A percentile compares a stretch with the other conserved stretches of the same genome.
Evolutionary conservation across 2,888 invertebrate species (phyloP).

Genomic region (Eupithecia dodoneata): DNA sequence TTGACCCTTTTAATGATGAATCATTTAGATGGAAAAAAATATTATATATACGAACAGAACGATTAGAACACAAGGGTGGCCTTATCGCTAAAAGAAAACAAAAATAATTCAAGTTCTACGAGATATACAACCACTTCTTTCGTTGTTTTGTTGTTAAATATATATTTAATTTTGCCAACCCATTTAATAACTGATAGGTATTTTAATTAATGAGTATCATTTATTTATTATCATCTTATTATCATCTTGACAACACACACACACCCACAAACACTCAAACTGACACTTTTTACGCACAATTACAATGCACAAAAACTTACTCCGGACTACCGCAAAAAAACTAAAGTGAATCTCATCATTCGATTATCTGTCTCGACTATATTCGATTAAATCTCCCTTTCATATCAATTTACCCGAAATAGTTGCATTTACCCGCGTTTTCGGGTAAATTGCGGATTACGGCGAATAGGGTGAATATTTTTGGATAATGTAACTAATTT

Average conservation of each 20-base stretch:
- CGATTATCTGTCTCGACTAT: constrained; percentile 62
- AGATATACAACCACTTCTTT: too few species aligned
- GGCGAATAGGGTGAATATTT: constrained; percentile 66
- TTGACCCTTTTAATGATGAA: too few species aligned
- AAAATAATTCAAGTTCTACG: too few species aligned
- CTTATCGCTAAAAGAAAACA: too few species aligned
- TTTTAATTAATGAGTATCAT: not conserved
- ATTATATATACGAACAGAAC: too few species aligned
- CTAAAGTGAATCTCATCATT: constrained; percentile 67
- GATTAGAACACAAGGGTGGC: too few species aligned
- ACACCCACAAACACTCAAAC: not conserved
- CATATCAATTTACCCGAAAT: constrained; percentile 72
- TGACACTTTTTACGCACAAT: constrained; percentile 6
- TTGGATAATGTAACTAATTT: constrained; percentile 55
- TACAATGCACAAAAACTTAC: constrained; percentile 28
- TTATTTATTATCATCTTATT: too few species aligned
- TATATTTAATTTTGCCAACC: not conserved
- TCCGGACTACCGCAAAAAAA: constrained; percentile 58
- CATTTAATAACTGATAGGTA: not conserved
- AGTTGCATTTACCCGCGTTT: constrained; percentile 73
- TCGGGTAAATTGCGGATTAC: constrained; percentile 66
- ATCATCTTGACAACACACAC: not conserved
- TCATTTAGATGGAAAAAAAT: too few species aligned
- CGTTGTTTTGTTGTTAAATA: not conserved
- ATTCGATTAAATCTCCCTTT: constrained; percentile 77